Percentiles rank a stretch among this genome's conserved stretches.
Conservation (phyloP, 2,888 invertebrate genomes). For the Chymomyza procnemis region DNA sequence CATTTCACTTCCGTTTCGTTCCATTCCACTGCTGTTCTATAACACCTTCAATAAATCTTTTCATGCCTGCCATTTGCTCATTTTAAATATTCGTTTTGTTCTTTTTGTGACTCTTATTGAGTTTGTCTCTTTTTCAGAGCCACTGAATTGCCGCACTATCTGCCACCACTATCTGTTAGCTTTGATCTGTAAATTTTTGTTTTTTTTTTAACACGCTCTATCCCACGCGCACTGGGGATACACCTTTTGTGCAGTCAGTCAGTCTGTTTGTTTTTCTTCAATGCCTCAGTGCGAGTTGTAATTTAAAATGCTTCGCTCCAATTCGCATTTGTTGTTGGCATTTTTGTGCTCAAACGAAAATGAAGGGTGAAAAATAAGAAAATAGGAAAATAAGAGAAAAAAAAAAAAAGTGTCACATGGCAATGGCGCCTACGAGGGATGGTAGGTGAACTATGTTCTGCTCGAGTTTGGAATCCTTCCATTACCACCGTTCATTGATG, state of each 20-base stretch:
- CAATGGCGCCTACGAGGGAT: slow-evolving; percentile 14
- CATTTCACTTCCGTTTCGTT: neutral
- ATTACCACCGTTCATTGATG: slow-evolving; percentile 35
- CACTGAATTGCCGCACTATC: neutral
- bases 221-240: neutral
- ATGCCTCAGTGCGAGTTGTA: slow-evolving; percentile 49
- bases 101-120: neutral
- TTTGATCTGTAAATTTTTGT: neutral
- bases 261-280: slow-evolving; percentile 11
- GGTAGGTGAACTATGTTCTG: neutral
- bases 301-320: slow-evolving; percentile 62
- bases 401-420: slow-evolving; percentile 8
- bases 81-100: neutral
- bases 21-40: neutral
- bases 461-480: neutral
- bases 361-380: neutral
- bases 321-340: slow-evolving; percentile 33
- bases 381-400: neutral
- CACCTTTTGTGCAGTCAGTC: neutral
- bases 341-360: neutral
- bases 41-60: neutral
- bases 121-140: neutral
- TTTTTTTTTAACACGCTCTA: neutral
- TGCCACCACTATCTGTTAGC: neutral
- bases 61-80: neutral